Conservation (phyloP, 2,888 invertebrate genomes). For the Thelaira solivaga region DNA sequence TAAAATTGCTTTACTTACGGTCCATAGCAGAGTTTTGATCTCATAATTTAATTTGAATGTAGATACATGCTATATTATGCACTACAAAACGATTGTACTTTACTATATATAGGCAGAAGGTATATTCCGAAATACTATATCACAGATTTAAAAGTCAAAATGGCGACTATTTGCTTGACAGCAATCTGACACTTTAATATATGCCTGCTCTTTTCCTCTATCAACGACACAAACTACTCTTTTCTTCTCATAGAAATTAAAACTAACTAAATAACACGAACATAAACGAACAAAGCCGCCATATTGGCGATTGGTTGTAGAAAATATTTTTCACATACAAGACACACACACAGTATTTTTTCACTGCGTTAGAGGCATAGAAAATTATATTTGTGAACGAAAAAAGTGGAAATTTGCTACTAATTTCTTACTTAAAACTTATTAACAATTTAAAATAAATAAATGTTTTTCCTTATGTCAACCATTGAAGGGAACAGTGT, state of each 20-base stretch:
- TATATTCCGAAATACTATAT: slow-evolving; percentile 40
- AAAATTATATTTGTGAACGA: slow-evolving; percentile 26
- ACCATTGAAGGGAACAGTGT: slow-evolving; percentile 48
- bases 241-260: slow-evolving; percentile 43
- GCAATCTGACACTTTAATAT: slow-evolving; percentile 30
- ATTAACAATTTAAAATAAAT: slow-evolving; percentile 28
- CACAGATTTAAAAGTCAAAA: slow-evolving; percentile 48
- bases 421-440: slow-evolving; percentile 1
- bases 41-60: no score
- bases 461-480: slow-evolving; percentile 37
- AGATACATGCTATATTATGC: no score
- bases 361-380: slow-evolving; percentile 7
- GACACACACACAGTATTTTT: slow-evolving; percentile 51
- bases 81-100: slow-evolving; percentile 27
- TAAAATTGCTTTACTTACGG: no score
- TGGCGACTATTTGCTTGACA: slow-evolving; percentile 58
- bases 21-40: no score
- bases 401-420: neutral
- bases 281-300: slow-evolving; percentile 68
- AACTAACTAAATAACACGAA: slow-evolving; percentile 48
- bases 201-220: slow-evolving; percentile 35
- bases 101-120: no score
- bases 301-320: slow-evolving; percentile 66
- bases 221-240: slow-evolving; percentile 30
- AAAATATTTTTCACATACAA: slow-evolving; percentile 48